Evolutionary conservation across 2,113 vertebrate genomes (phyloP).

Genomic region (Asarcornis scutulata): DNA sequence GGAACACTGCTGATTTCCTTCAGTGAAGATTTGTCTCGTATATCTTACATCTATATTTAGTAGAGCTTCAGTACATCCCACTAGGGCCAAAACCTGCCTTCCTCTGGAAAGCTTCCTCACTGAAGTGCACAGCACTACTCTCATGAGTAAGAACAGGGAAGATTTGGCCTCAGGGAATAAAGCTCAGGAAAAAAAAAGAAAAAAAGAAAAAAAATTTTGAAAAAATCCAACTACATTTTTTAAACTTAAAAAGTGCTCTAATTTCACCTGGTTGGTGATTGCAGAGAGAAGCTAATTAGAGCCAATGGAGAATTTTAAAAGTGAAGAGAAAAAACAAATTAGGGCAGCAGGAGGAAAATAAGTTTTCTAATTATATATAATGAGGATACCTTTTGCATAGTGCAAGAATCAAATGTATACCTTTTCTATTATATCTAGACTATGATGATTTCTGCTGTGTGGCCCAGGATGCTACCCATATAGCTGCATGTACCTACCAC

Average conservation of each 20-base stretch:
- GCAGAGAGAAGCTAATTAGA: slow-evolving; percentile 49
- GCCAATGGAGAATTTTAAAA: slow-evolving; percentile 19
- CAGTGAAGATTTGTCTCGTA: neutral
- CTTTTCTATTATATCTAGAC: neutral
- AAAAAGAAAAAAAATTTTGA: neutral
- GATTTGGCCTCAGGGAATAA: slow-evolving; percentile 51
- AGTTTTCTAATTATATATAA: slow-evolving; percentile 34
- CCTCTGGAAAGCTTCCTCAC: slow-evolving; percentile 21
- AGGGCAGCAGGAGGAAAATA: slow-evolving; percentile 35
- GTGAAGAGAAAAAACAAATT: neutral
- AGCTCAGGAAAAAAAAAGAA: neutral
- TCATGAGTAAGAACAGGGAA: slow-evolving; percentile 15
- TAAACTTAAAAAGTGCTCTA: slow-evolving; percentile 32
- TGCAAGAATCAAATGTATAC: neutral
- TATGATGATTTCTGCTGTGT: neutral
- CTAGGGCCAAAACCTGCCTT: neutral
- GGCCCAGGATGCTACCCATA: neutral
- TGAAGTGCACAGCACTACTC: slow-evolving; percentile 22
- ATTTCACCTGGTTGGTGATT: slow-evolving; percentile 55
- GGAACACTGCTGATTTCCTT: neutral
- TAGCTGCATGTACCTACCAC: rapidly evolving
- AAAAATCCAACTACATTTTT: slow-evolving; percentile 8
- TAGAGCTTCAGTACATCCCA: neutral
- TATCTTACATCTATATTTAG: slow-evolving; percentile 38
- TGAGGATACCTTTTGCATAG: neutral